phyloP scores from a whole-genome alignment of 2,113 vertebrate species.

The rabbit (Oryctolagus cuniculus) region mOryCun1.1 NC_091433.1:10095501-10096000 shows the following conservation, averaged over 20 bases:
- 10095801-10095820: not conserved
- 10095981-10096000: not conserved
- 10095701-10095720: not conserved
- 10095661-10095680: not conserved
- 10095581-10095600: not conserved
- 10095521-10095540: not conserved
- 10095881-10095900: no score
- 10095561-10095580: not conserved
- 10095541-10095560: not conserved
- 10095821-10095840: not conserved
- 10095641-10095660: not conserved
- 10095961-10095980: not conserved
- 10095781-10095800: not conserved
- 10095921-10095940: no score
- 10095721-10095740: not conserved
- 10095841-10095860: not conserved
- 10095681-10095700: not conserved
- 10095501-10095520: not conserved
- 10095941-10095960: no score
- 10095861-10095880: no score
- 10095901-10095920: no score
- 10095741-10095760: not conserved
- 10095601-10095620: not conserved
- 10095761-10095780: not conserved
- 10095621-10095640: not conserved